phyloP scores from a whole-genome alignment of 2,113 vertebrate genomes.

The Oenanthe melanoleuca region DNA sequence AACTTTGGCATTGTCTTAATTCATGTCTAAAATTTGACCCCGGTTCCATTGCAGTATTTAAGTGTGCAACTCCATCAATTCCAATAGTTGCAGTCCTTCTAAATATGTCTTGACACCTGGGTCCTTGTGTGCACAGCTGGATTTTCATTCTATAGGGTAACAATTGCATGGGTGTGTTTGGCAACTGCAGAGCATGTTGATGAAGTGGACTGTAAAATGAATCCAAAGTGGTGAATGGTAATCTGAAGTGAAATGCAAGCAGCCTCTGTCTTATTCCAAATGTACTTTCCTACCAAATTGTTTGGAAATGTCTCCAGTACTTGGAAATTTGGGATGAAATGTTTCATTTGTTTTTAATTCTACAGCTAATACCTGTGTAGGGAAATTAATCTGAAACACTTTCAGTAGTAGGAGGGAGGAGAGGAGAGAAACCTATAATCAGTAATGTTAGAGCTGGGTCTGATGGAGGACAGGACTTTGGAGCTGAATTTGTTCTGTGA shows the following conservation, averaged over 20 bases:
- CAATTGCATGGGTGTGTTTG: background rate
- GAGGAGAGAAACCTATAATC: background rate
- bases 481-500: background rate
- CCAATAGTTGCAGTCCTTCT: background rate
- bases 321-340: background rate
- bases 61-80: background rate
- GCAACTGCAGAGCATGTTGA: background rate
- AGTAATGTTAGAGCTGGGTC: background rate
- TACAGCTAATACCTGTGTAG: background rate
- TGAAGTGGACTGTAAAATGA: slow-evolving; percentile 6
- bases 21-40: background rate
- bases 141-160: background rate
- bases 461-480: background rate
- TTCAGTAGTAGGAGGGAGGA: background rate
- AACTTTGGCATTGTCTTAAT: slow-evolving; percentile 8
- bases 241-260: background rate
- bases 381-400: background rate
- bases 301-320: background rate
- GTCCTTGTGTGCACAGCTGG: background rate
- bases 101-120: background rate
- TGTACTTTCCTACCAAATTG: background rate
- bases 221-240: background rate
- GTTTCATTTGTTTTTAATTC: background rate
- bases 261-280: background rate
- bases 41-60: background rate